Conservation (phyloP, 92 coral and sea anemone genomes). For the Metridium senile region DNA sequence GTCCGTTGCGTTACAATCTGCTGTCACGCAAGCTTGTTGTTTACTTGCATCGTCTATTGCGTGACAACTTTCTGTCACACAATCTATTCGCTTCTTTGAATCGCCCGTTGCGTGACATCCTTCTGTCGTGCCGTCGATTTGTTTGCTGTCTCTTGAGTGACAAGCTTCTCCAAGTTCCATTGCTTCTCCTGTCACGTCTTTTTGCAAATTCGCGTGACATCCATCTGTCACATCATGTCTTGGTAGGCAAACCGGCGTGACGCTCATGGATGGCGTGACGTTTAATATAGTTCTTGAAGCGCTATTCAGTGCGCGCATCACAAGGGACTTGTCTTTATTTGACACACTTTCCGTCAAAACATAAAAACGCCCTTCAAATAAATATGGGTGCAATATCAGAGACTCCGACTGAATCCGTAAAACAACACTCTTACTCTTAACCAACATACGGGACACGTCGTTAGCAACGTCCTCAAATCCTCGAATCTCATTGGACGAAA, state of each 20-base stretch:
- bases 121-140: background rate
- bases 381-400: conserved; percentile 43
- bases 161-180: background rate
- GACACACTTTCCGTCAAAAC: conserved; percentile 26
- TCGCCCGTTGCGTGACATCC: background rate
- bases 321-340: background rate
- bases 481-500: conserved; percentile 9
- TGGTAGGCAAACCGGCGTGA: background rate
- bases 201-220: too few species aligned
- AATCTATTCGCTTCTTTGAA: background rate
- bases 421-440: conserved; percentile 42
- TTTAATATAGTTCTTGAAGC: background rate
- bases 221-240: too few species aligned
- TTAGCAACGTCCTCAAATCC: background rate
- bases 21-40: background rate
- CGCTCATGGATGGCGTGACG: conserved; percentile 21
- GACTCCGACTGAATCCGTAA: conserved; percentile 39
- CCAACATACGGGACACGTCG: conserved; percentile 46
- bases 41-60: background rate
- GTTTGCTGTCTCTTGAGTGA: background rate
- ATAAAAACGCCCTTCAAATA: conserved; percentile 79
- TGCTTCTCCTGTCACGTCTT: background rate
- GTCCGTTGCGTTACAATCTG: background rate
- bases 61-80: background rate
- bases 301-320: conserved; percentile 2